Conservation (phyloP, 2,888 invertebrate species). For the Corythucha ciliata region DNA sequence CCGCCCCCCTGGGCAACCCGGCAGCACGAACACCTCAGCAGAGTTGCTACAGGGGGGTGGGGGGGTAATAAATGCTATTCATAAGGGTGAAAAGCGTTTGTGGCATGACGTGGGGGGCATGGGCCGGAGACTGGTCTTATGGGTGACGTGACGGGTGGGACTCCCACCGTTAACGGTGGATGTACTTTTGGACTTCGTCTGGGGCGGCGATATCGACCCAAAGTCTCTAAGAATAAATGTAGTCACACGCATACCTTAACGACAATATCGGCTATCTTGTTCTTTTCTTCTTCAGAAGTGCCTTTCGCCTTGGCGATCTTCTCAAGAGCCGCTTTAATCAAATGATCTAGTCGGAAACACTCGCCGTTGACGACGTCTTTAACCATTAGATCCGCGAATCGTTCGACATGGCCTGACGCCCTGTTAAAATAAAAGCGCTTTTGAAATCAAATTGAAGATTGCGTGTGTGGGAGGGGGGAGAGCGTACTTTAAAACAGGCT, state of each 20-base stretch:
- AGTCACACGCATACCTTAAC: constrained; percentile 50
- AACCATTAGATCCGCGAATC: constrained; percentile 99
- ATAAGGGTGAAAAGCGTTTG: no score
- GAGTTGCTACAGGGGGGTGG: no score
- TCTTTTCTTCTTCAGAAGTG: constrained; percentile 56
- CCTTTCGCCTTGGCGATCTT: constrained; percentile 79
- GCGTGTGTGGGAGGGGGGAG: background rate
- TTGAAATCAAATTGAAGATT: background rate
- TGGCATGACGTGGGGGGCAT: no score
- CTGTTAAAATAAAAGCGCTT: constrained; percentile 41
- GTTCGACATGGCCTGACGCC: constrained; percentile 97
- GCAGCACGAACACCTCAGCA: no score
- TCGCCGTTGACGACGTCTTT: constrained; percentile 94
- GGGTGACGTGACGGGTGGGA: no score
- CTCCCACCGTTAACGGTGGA: no score
- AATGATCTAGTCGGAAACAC: constrained; percentile 93
- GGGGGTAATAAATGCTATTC: no score
- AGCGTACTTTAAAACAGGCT: constrained; percentile 76
- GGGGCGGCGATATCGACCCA: no score
- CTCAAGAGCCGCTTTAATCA: constrained; percentile 90
- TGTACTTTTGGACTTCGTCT: no score
- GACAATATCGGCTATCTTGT: constrained; percentile 67
- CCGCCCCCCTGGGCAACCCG: no score
- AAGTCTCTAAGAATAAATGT: no score
- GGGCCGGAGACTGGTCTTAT: no score